Evolutionary conservation across 1,140 invertebrate genomes (phyloP), one percentile per base, ranked within the genome.

Genomic region (Drosophila erecta): DNA sequence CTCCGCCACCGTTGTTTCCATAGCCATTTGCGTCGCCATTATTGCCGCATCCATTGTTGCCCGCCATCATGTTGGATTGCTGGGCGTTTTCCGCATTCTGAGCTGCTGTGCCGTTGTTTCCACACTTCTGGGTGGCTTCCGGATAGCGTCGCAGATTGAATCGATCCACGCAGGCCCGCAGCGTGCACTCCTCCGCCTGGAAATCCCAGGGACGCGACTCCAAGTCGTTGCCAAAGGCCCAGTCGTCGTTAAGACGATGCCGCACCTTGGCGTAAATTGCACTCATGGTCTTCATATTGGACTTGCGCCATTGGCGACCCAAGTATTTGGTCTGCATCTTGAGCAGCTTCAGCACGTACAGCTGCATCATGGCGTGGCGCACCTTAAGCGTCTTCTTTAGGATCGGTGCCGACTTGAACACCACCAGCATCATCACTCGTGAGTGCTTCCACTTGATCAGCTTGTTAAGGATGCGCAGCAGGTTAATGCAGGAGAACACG

Each of bases 321-420:
- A 99, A 95, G 93, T 99, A 99, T 92, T 99, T 99, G 0, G 98
- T 99, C 94, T 99, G 99, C 98, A 99, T 99, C 94, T 99, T 99
- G 0, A 99, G 93, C 35, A 99, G 93, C 93, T 99, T 99, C 43
- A 99, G 94, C 6, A 99, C 97, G 93, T 99, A 99, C 55, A 99
- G 94, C 93, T 99, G 99, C 95, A 99, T 98, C 95, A 99, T 97
- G 2, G 98, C 97, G 93, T 99, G 98, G 56, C 97, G 95, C 1
- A 98, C 96, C 94, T 99, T 99, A 10, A 99, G 93, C 7, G 98
- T 98, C 74, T 98, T 94, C 93, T 99, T 99, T 40, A 99, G 93
- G 78, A 99, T 99, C 0, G 99, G 98, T 7, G 99, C 98, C 50
- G 98, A 99, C 93, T 99, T 99, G 92, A 99, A 99, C 2, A 99